Conservation (phyloP, 35 echinoderm and acorn worm species). For the Anneissia japonica region DNA sequence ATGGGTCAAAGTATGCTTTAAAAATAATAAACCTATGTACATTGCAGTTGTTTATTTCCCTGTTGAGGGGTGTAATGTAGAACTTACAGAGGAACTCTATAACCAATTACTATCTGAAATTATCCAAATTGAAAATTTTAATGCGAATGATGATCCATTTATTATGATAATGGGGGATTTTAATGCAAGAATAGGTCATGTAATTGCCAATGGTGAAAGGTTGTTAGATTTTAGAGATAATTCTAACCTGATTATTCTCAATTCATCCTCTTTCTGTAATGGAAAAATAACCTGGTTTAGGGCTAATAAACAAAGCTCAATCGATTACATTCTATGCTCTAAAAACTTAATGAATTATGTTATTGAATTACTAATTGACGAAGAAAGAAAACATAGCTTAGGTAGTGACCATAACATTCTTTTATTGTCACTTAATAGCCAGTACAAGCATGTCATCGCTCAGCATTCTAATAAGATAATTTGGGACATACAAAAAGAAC, state of each 20-base stretch:
- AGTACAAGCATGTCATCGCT: no score
- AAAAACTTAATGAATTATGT: neutral
- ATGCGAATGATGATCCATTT: neutral
- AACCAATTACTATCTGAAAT: neutral
- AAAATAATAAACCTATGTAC: neutral
- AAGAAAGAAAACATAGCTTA: no score
- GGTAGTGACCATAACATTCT: no score
- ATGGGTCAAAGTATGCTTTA: constrained; percentile 8
- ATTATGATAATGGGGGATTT: constrained; percentile 15
- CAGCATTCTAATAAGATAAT: no score
- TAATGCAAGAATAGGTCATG: neutral
- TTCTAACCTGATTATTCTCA: neutral
- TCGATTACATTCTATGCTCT: constrained; percentile 7
- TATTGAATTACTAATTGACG: neutral
- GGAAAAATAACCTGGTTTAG: constrained; percentile 6
- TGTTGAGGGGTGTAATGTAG: neutral
- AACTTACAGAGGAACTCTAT: neutral
- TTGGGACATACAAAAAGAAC: neutral
- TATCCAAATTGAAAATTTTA: neutral
- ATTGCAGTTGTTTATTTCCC: constrained; percentile 22
- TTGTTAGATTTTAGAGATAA: neutral
- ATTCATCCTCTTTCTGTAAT: neutral
- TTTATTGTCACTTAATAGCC: no score
- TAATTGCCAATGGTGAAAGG: neutral
- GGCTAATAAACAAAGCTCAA: neutral